phyloP scores from a whole-genome alignment of 2,113 vertebrate species.

The Tapirus terrestris region DNA sequence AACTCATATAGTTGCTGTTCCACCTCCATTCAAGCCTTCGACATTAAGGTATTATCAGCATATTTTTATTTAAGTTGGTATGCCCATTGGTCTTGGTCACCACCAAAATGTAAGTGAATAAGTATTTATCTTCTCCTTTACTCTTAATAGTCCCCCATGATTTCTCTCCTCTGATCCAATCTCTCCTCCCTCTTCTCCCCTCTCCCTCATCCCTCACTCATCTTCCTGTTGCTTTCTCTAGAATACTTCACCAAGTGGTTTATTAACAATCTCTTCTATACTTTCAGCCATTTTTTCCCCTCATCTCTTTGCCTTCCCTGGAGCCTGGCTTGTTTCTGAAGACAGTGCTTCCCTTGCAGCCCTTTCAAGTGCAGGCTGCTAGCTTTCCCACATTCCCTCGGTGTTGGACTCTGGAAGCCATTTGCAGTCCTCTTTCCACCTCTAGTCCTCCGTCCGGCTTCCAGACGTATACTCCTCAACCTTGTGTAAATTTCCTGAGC shows the following conservation, averaged over 20 bases:
- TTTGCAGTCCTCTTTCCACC: neutral
- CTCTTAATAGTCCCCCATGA: neutral
- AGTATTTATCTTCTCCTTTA: neutral
- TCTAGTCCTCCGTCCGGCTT: neutral
- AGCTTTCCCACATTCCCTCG: neutral
- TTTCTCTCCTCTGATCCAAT: neutral
- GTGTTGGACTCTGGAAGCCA: neutral
- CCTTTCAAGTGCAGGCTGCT: neutral
- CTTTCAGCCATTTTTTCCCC: neutral
- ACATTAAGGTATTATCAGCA: neutral
- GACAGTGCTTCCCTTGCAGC: neutral
- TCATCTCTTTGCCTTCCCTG: neutral
- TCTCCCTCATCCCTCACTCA: neutral
- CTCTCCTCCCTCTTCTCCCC: neutral
- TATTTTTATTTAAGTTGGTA: neutral
- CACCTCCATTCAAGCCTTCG: neutral
- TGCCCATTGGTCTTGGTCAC: neutral
- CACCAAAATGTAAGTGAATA: neutral
- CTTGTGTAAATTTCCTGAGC: neutral
- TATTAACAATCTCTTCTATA: neutral
- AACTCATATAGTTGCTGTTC: neutral
- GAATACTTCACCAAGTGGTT: neutral
- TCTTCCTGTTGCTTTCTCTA: neutral
- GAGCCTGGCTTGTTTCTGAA: neutral
- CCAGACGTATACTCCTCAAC: neutral